Percentiles rank a stretch among this genome's conserved stretches.
Evolutionary conservation across 2,888 invertebrate genomes (phyloP).

Genomic region (Ferrisia virgata): DNA sequence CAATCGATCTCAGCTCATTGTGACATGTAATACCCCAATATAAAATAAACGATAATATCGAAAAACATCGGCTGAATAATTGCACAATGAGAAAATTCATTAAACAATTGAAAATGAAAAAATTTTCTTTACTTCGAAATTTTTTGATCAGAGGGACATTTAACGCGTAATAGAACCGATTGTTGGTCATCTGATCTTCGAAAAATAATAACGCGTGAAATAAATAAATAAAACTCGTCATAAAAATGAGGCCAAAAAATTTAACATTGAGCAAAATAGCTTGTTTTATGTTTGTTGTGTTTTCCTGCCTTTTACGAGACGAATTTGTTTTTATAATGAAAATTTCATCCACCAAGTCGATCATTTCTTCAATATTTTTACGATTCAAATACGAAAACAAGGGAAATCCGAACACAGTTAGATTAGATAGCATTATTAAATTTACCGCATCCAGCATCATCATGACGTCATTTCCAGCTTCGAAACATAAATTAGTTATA

Average conservation of each 20-base stretch:
- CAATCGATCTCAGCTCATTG: not conserved
- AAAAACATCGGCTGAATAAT: not conserved
- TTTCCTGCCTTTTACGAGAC: not conserved
- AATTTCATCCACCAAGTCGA: not conserved
- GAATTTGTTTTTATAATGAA: not conserved
- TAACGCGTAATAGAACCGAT: not conserved
- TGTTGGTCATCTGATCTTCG: not conserved
- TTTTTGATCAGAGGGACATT: not conserved
- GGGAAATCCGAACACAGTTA: not conserved
- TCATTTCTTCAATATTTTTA: not conserved
- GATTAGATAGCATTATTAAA: not conserved
- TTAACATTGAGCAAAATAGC: not conserved
- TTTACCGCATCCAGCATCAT: not conserved
- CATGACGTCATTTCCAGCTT: not conserved
- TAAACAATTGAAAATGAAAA: not conserved
- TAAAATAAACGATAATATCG: not conserved
- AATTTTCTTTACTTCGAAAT: not conserved
- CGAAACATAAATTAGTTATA: not conserved
- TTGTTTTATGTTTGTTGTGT: not conserved
- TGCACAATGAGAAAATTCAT: not conserved
- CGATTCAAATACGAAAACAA: not conserved
- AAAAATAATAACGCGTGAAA: not conserved
- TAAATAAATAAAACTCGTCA: not conserved
- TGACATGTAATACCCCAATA: not conserved
- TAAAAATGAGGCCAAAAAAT: not conserved